Base-by-base conservation (phyloP, 2,797 vertebrate genomes). In the Luscinia luscinia region DNA sequence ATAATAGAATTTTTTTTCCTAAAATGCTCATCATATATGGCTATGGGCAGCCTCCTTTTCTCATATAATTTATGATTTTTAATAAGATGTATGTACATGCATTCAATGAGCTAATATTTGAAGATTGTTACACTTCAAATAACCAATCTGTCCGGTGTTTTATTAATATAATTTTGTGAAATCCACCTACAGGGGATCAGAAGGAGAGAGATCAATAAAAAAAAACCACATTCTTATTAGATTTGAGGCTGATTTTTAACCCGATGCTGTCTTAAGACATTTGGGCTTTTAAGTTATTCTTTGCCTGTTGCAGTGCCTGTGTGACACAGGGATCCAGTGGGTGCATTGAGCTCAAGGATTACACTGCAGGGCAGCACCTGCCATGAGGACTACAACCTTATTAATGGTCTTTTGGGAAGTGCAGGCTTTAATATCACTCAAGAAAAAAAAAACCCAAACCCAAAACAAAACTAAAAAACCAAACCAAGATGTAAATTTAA, bases 301-400 rank as follows among this genome's bases (percentile, higher is more conserved):
- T 55, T 41, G 28, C 4, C 17, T 15, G 61, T 45, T 30, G 22
- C 16, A 40, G 9, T 21, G 40, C 61, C 18, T 0, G 0, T 9
- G 48, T 54, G 73, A 58, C 21, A 20, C 0, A 0, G 45, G 51
- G 34, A 45, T 6, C 19, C 8, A 9, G 41, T 9, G 59, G 26
- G 20, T 8, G 10, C 40, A 12, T 16, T 0, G 1, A 24, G 28
- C 4, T 13, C 20, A 2, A 27, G 4, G n/a, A 2, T n/a, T 49
- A 16, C 41, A 85, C 75, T 38, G 38, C 38, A 38, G 38, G 38
- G 38, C 38, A 38, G 38, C 38, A 38, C 38, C 38, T 38, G n/a
- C 34, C 20, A 6, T 3, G 40, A 69, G 24, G 24, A 28, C n/a
- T 14, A 34, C 40, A 73, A n/a, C 16, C 4, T 66, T 32, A 41